Evolutionary conservation across 2,797 vertebrate species (phyloP), one percentile per base, ranked within the genome.

Genomic region (Artibeus lituratus): DNA sequence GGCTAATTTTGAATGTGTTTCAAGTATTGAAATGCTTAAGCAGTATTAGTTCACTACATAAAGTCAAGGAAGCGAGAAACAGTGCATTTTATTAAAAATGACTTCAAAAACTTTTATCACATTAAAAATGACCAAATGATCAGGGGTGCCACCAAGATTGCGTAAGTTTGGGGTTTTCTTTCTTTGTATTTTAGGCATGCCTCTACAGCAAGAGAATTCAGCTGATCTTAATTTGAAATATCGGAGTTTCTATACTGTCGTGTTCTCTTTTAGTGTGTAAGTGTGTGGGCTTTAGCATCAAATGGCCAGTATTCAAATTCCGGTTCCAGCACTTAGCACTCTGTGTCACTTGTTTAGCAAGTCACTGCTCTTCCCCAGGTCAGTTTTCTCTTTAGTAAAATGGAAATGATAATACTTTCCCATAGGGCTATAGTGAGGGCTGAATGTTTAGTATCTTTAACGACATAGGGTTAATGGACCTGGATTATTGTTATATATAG

Each of bases 61-160:
- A 86, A 76, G 21, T 81, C 78, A 59, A 73, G 35, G 72, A 94
- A 93, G 47, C 12, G 65, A 81, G 24, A 82, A n/a, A 73, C 4
- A 53, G 59, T 15, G 15, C 22, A 82, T 76, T 77, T 93, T 83
- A 91, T 83, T 42, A 65, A 87, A 9, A 87, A 83, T 94, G 67
- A 55, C 78, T 96, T 90, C 70, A 29, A 84, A 91, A 2, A 26
- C 39, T 94, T 96, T 76, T 94, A 78, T 85, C 15, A 26, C 70
- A 85, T 62, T 87, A 53, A 91, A 86, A 90, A 65, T n/a, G 29
- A n/a, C 16, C 21, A n/a, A 73, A 69, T 87, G 49, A 14, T 81
- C n/a, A 90, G 55, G 10, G 7, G 3, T 53, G 19, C 49, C 51
- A 67, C 53, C 47, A 67, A 51, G 2, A 67, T 88, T 93, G 44